Evolutionary conservation across 2,113 vertebrate species (phyloP).

Genomic region (Myiagra hebetior): DNA sequence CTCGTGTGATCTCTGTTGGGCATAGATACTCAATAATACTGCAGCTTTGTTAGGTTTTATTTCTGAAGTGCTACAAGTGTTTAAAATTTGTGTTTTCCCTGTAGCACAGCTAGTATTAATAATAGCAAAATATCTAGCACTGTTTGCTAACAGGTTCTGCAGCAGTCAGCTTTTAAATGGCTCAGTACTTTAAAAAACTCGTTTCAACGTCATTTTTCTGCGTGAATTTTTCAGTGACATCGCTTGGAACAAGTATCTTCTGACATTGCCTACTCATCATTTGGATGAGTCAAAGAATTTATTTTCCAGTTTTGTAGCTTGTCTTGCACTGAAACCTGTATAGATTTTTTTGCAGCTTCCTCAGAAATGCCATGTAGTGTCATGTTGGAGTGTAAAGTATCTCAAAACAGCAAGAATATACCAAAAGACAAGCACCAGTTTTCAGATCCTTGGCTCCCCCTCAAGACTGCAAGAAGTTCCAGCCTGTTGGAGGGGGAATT

Average conservation of each 20-base stretch:
- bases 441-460: neutral
- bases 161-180: neutral
- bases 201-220: neutral
- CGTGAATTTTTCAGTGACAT: neutral
- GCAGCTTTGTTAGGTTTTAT: neutral
- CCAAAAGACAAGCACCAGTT: neutral
- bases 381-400: neutral
- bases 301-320: neutral
- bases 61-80: neutral
- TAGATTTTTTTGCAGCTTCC: neutral
- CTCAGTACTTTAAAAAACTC: neutral
- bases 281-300: neutral
- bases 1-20: neutral
- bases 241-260: neutral
- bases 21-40: neutral
- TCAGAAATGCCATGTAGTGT: neutral
- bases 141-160: neutral
- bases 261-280: neutral
- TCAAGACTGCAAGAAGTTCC: neutral
- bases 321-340: neutral
- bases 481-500: neutral
- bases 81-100: neutral
- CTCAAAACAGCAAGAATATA: neutral
- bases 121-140: neutral
- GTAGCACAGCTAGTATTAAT: neutral